Evolutionary conservation across 1,140 invertebrate species (phyloP).

Genomic region (Mylabris phalerata): DNA sequence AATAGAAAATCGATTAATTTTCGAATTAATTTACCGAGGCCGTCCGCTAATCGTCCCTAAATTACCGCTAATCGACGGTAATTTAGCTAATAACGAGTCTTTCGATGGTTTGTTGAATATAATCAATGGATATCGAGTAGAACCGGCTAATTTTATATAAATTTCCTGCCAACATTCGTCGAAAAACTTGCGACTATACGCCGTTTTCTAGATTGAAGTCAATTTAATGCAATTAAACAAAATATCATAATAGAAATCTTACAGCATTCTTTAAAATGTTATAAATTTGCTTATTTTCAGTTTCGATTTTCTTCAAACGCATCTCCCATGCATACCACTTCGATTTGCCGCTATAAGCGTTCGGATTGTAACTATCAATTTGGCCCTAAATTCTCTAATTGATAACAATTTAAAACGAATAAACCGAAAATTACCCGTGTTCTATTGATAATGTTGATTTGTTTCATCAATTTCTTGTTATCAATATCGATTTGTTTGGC

Average conservation of each 20-base stretch:
- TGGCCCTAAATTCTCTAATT: slow-evolving; percentile 22
- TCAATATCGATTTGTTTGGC: slow-evolving; percentile 40
- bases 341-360: slow-evolving; percentile 21
- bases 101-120: slow-evolving; percentile 24
- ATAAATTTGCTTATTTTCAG: slow-evolving; percentile 16
- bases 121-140: slow-evolving; percentile 13
- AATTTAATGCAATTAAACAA: too few relatives aligned
- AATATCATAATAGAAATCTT: too few relatives aligned
- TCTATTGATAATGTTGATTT: slow-evolving; percentile 41
- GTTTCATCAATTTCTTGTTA: slow-evolving; percentile 43
- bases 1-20: neutral
- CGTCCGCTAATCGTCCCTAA: slow-evolving; percentile 14
- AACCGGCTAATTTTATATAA: too few relatives aligned
- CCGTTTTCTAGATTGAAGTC: too few relatives aligned
- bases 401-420: neutral
- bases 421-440: slow-evolving; percentile 37
- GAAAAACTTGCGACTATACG: too few relatives aligned
- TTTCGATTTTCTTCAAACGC: slow-evolving; percentile 20
- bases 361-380: slow-evolving; percentile 32
- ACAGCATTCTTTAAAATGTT: too few relatives aligned
- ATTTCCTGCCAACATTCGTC: too few relatives aligned
- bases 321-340: slow-evolving; percentile 26
- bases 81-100: slow-evolving; percentile 23
- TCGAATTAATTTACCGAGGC: slow-evolving; percentile 16
- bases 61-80: slow-evolving; percentile 31